Percentiles rank a stretch among this genome's conserved stretches.
Conservation (phyloP, 1,140 invertebrate species). For the Drosophila simulans region DNA sequence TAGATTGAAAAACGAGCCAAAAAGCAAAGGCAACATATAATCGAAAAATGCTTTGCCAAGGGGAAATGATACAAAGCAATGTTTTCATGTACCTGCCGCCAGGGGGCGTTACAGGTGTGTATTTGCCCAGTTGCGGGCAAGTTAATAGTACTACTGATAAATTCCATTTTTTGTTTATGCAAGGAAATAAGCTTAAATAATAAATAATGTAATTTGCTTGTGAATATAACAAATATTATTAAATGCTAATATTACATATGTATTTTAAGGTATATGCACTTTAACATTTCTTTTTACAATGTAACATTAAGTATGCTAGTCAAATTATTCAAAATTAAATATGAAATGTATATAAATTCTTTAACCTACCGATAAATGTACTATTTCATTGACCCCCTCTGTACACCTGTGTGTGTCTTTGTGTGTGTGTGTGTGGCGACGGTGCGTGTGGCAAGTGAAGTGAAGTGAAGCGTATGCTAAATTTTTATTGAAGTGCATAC, state of each 20-base stretch:
- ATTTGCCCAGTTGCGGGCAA: conserved; percentile 20
- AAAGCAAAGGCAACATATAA: conserved; percentile 70
- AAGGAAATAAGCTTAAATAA: too few species aligned
- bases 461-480: conserved; percentile 76
- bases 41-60: conserved; percentile 54
- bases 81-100: conserved; percentile 61
- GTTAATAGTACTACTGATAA: neutral
- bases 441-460: conserved; percentile 67
- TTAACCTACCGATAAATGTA: neutral
- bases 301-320: too few species aligned
- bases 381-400: conserved; percentile 1
- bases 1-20: conserved; percentile 74
- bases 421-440: conserved; percentile 12
- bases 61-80: conserved; percentile 77
- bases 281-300: too few species aligned
- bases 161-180: too few species aligned
- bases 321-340: neutral
- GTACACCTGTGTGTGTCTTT: conserved; percentile 6
- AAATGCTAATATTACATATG: too few species aligned
- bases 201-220: neutral
- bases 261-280: too few species aligned
- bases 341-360: too few species aligned
- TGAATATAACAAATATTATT: too few species aligned
- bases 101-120: conserved; percentile 65
- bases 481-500: conserved; percentile 80